Conservation (phyloP, 2,797 vertebrate genomes). For the Melopsittacus undulatus region DNA sequence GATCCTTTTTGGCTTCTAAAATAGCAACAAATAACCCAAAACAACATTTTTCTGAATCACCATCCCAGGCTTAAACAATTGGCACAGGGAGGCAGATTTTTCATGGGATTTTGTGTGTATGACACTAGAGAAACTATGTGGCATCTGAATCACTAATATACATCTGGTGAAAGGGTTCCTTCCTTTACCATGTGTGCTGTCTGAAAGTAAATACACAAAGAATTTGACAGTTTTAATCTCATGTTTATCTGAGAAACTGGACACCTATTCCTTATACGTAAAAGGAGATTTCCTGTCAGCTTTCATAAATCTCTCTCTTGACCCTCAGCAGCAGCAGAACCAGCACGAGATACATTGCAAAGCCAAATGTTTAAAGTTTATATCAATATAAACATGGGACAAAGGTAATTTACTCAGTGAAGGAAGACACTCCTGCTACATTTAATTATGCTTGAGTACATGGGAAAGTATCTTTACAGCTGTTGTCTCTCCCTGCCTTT, state of each 20-base stretch:
- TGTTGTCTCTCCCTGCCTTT: slow-evolving; percentile 36
- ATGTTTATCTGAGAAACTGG: slow-evolving; percentile 39
- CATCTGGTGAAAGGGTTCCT: not conserved
- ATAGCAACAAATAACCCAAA: not conserved
- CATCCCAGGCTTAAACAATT: not conserved
- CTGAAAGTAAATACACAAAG: slow-evolving; percentile 14
- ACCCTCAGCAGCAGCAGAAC: slow-evolving; percentile 62
- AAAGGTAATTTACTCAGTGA: slow-evolving; percentile 71
- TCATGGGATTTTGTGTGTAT: not conserved
- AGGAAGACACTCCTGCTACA: slow-evolving; percentile 68
- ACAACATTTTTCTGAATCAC: not conserved
- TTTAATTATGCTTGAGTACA: slow-evolving; percentile 73
- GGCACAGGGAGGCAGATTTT: not conserved
- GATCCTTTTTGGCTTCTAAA: not conserved
- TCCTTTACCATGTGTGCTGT: not conserved
- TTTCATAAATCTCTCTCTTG: slow-evolving; percentile 67
- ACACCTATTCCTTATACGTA: slow-evolving; percentile 8
- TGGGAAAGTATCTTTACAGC: slow-evolving; percentile 55
- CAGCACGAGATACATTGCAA: slow-evolving; percentile 73
- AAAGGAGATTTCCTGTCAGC: slow-evolving; percentile 51
- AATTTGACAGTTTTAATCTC: slow-evolving; percentile 17
- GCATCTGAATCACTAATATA: not conserved
- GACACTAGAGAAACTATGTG: not conserved
- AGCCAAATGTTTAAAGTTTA: slow-evolving; percentile 73
- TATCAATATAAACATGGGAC: slow-evolving; percentile 74